Percentiles rank a stretch among this genome's conserved stretches.
phyloP scores from a whole-genome alignment of 2,113 vertebrate species.

The Micronycteris hirsuta region DNA sequence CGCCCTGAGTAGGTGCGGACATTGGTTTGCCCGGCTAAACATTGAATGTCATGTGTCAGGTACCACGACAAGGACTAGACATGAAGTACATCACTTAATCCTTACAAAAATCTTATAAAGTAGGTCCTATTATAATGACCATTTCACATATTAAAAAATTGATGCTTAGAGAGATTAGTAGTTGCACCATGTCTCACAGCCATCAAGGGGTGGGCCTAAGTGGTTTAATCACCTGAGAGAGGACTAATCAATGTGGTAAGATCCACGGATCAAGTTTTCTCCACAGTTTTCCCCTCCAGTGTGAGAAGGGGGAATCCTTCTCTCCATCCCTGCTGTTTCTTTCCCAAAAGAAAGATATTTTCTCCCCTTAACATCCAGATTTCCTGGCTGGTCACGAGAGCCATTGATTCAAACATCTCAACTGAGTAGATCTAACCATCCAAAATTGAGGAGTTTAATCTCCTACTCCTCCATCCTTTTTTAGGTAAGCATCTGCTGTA shows the following conservation, averaged over 20 bases:
- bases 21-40: accelerated
- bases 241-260: background rate
- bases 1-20: accelerated
- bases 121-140: background rate
- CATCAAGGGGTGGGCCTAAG: background rate
- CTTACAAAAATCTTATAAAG: background rate
- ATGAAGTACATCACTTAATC: background rate
- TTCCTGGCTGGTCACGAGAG: background rate
- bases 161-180: background rate
- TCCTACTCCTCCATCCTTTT: background rate
- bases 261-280: background rate
- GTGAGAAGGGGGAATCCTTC: background rate
- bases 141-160: background rate
- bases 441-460: background rate
- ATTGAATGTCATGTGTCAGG: background rate
- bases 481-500: background rate
- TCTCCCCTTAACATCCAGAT: background rate
- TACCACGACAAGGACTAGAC: background rate
- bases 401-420: background rate
- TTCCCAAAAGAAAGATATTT: background rate
- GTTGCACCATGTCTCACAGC: background rate
- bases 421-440: background rate
- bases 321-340: background rate
- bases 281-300: background rate
- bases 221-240: background rate